These are phyloP conservation scores for Drosophila anomelani DNA, from an alignment of 2,888 invertebrate genomes.

Conservation along the genomic window DNA sequence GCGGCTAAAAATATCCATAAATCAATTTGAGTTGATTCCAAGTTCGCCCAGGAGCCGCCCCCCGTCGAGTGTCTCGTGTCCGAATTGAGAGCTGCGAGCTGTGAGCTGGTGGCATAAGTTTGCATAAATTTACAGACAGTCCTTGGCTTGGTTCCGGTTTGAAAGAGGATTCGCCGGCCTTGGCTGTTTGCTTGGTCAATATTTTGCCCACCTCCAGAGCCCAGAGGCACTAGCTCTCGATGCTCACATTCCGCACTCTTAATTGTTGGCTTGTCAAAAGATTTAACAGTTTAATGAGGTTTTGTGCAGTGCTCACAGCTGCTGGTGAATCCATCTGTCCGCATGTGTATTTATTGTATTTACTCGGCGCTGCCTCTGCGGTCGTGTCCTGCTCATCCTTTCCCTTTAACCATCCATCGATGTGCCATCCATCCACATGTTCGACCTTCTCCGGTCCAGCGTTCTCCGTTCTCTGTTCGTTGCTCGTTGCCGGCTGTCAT, in stretches of 20 bases:
- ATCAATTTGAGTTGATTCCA: constrained; percentile 73
- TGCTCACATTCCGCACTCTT: constrained; percentile 61
- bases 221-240: background rate
- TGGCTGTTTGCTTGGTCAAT: constrained; percentile 75
- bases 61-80: constrained; percentile 64
- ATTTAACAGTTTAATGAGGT: constrained; percentile 80
- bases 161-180: constrained; percentile 27
- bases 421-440: constrained; percentile 31
- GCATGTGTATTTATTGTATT: constrained; percentile 74
- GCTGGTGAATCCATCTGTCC: constrained; percentile 55
- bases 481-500: constrained; percentile 17
- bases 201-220: constrained; percentile 41
- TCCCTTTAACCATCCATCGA: constrained; percentile 12
- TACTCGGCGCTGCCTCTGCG: constrained; percentile 71
- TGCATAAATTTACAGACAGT: constrained; percentile 69
- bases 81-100: constrained; percentile 62
- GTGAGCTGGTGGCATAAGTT: constrained; percentile 59
- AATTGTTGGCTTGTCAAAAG: constrained; percentile 73
- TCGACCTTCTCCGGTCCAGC: constrained; percentile 11
- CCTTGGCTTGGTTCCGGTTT: constrained; percentile 39
- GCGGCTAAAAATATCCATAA: constrained; percentile 75
- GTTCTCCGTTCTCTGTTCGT: constrained; percentile 6
- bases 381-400: constrained; percentile 36
- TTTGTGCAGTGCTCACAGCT: constrained; percentile 63
- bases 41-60: constrained; percentile 32